phyloP scores from a whole-genome alignment of 2,113 vertebrate genomes.

The Tapirus terrestris region DNA sequence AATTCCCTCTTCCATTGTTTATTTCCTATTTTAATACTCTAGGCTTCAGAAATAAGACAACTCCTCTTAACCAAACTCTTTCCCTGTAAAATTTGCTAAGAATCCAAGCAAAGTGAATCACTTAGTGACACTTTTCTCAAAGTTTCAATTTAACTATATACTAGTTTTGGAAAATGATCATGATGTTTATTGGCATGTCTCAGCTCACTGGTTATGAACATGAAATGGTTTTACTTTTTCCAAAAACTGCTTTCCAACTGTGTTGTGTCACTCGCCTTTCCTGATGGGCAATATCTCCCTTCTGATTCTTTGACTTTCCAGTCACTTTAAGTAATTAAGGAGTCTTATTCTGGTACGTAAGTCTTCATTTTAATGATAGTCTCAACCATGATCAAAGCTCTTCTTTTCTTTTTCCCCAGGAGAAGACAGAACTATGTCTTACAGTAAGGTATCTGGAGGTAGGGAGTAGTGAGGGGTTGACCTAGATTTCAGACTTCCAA shows the following conservation, averaged over 20 bases:
- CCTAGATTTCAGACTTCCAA: background rate
- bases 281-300: background rate
- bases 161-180: background rate
- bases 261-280: background rate
- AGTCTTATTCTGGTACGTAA: background rate
- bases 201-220: background rate
- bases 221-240: background rate
- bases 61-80: background rate
- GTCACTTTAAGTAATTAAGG: background rate
- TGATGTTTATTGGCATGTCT: background rate
- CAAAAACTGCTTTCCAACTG: background rate
- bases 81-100: background rate
- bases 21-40: slow-evolving; percentile 40
- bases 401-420: background rate
- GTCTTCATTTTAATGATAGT: background rate
- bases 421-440: background rate
- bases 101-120: slow-evolving; percentile 24
- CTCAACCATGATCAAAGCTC: background rate
- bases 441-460: background rate
- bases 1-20: slow-evolving; percentile 35
- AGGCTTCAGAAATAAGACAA: slow-evolving; percentile 4
- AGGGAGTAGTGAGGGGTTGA: fast-evolving
- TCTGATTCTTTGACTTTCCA: background rate
- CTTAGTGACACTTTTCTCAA: background rate
- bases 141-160: background rate